A percentile compares a stretch with the other conserved stretches of the same genome.
phyloP scores from a whole-genome alignment of 2,113 vertebrate genomes.

The Caranx ignobilis region DNA sequence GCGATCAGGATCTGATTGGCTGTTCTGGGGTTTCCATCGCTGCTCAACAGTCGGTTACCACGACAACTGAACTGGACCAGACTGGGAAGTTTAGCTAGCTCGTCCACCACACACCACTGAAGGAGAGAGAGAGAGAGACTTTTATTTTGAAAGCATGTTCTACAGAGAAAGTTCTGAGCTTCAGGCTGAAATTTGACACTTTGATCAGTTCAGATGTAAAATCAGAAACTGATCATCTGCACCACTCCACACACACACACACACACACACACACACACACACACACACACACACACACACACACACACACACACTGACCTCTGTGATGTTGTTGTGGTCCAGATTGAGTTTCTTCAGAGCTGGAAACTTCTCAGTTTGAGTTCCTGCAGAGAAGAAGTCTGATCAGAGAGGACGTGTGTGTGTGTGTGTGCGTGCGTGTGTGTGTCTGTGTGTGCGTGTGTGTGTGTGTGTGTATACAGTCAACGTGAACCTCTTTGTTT shows the following conservation, averaged over 20 bases:
- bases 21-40: slow-evolving; percentile 81
- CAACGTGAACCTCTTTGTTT: too few species aligned
- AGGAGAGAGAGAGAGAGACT: slow-evolving; percentile 7
- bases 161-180: too few species aligned
- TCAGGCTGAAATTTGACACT: too few species aligned
- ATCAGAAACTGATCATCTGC: too few species aligned
- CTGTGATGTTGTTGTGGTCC: slow-evolving; percentile 87
- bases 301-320: slow-evolving; percentile 80
- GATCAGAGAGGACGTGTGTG: not conserved
- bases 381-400: slow-evolving; percentile 77
- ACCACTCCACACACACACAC: too few species aligned
- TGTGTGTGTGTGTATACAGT: too few species aligned
- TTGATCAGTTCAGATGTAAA: too few species aligned
- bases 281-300: slow-evolving; percentile 17
- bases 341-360: slow-evolving; percentile 85
- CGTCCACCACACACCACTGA: slow-evolving; percentile 93
- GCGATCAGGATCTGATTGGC: slow-evolving; percentile 90
- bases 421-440: too few species aligned
- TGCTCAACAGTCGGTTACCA: slow-evolving; percentile 85
- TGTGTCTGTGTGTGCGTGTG: too few species aligned
- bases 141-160: not conserved
- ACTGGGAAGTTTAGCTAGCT: slow-evolving; percentile 88
- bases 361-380: slow-evolving; percentile 87
- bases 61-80: slow-evolving; percentile 85
- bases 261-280: slow-evolving; percentile 17